Base-by-base conservation (phyloP, 1,140 invertebrate species). In the Ditylenchus dipsaci region DNA sequence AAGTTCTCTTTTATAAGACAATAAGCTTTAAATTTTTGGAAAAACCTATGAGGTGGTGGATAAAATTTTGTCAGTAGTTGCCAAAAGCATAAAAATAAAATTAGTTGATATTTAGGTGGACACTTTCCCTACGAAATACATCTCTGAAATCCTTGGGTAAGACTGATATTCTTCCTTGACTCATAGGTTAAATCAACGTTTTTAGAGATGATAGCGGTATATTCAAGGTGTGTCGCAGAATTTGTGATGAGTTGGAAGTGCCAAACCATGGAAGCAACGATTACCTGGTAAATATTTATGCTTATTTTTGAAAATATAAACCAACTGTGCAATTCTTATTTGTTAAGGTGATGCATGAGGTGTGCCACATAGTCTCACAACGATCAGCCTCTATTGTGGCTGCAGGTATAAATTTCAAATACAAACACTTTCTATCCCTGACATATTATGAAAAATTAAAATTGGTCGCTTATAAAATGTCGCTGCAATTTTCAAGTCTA, bases 241-340 rank as follows among this genome's bases (percentile, higher is more conserved):
- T 82, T 65, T 83, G 81, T 57, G 80, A 82, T 45, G 80, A 82
- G 68, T 56, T 82, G 60, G 81, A 82, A 45, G 79, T 82, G 11
- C 69, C 78, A 33, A 80, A 74, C 60, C 80, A 82, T 45, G 82
- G 81, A 19, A 78, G 71, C 30, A 67, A 53, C 57, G 80, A 82
- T 56, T 82, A 82, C 57, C 33, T 38, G 33, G 33, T 11, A 38
- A 38, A 11, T 38, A 5, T 38, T 38, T 38, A 3, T 38, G 33
- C 33, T 38, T 11, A 38, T 38, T 5, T 11, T 38, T 38, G 3
- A 11, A 38, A 3, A 11, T 38, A 38, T 38, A 5, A 11, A 38
- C 11, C 3, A 11, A 5, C 3, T 11, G 33, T 38, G 33, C 33
- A 11, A 38, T 38, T 38, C 3, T 38, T 38, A 11, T 38, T 38